Percentiles rank a stretch among this genome's conserved stretches.
Evolutionary conservation across 2,797 vertebrate genomes (phyloP).

Genomic region (Hirundo rustica): DNA sequence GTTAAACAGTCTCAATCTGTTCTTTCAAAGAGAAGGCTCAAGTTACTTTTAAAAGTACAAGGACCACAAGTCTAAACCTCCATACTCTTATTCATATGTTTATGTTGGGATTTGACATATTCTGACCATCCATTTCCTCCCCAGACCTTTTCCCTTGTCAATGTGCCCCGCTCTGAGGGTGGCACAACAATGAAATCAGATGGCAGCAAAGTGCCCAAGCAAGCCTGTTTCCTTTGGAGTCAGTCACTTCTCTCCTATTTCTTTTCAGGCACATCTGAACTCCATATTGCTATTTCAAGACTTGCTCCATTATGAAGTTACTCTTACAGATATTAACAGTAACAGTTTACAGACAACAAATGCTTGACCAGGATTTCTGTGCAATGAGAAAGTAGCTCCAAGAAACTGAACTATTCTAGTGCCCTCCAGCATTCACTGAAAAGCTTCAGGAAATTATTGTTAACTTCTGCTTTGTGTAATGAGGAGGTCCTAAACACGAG

Average conservation of each 20-base stretch:
- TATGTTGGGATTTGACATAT: background rate
- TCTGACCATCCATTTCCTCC: background rate
- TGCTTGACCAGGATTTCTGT: background rate
- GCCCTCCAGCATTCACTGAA: background rate
- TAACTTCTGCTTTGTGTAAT: background rate
- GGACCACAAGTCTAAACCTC: background rate
- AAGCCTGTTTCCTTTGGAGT: background rate
- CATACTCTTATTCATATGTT: background rate
- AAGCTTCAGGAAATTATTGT: constrained; percentile 13
- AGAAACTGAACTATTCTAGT: background rate
- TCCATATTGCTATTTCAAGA: background rate
- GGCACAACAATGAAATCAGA: background rate
- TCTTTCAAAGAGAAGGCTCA: background rate
- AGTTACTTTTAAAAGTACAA: background rate
- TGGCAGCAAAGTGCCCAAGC: background rate
- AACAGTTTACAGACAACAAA: background rate
- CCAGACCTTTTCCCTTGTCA: background rate
- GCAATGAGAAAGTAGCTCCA: constrained; percentile 4
- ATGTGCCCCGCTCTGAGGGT: rapidly evolving
- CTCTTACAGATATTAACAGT: background rate
- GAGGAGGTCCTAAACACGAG: background rate
- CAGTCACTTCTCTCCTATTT: background rate
- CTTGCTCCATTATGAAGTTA: background rate
- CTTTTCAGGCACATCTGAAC: background rate
- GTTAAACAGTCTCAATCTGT: background rate